Evolutionary conservation across 35 echinoderm and acorn worm species (phyloP).

Genomic region (Heliocidaris tuberculata): DNA sequence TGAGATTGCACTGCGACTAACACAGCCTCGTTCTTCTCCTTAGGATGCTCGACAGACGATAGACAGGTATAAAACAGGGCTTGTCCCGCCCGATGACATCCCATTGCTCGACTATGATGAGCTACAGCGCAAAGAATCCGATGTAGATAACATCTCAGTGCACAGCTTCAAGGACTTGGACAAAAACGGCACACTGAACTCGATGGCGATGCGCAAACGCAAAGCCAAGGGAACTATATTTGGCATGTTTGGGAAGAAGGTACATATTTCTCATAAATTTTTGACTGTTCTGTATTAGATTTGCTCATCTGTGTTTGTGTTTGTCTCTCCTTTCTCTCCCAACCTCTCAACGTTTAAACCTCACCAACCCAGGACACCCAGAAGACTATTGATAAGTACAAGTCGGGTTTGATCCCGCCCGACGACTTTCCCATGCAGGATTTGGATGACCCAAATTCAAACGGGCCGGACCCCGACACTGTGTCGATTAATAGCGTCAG

Average conservation of each 20-base stretch:
- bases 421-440: constrained; percentile 65
- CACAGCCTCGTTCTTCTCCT: not conserved
- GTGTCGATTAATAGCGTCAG: constrained; percentile 45
- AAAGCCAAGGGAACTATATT: constrained; percentile 30
- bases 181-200: not conserved
- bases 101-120: constrained; percentile 54
- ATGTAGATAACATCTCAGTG: constrained; percentile 22
- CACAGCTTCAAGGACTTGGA: constrained; percentile 3
- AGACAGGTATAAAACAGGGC: constrained; percentile 61
- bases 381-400: constrained; percentile 57
- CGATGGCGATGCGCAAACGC: constrained; percentile 14
- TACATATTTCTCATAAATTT: not conserved
- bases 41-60: constrained; percentile 56
- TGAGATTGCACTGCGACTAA: not conserved
- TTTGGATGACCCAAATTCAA: constrained; percentile 34
- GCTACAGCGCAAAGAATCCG: not conserved
- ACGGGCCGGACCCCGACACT: constrained; percentile 45
- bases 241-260: constrained; percentile 49
- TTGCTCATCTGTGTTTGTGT: not conserved
- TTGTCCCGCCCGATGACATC: constrained; percentile 57
- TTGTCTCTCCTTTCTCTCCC: constrained; percentile 19
- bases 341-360: not conserved
- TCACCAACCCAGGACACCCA: constrained; percentile 50
- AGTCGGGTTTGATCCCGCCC: constrained; percentile 57
- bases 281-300: constrained; percentile 5